Evolutionary conservation across 2,888 invertebrate species (phyloP), one percentile per base, ranked within the genome.

Genomic region (Ophion costatus): DNA sequence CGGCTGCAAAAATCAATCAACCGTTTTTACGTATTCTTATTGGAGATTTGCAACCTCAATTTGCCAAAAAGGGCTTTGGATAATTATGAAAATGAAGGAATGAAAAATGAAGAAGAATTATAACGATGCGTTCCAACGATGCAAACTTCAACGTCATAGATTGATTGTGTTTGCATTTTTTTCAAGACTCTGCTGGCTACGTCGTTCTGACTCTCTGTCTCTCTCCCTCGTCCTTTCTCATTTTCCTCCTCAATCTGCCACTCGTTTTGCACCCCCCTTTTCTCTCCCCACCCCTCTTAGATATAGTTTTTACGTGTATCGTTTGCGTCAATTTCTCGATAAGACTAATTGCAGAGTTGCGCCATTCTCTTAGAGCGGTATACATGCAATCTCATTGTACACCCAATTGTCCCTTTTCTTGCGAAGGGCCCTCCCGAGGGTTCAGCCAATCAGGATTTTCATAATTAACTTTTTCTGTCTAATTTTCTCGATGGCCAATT

Each of bases 381-480:
- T 33, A 56, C 51, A 17, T 20, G 20, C 51, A 33, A 6, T 20
- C 20, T 29, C 64, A 51, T n/a, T 56, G 64, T 57, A 66, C 56
- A 61, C 61, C 45, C 70, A 64, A 80, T 51, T 57, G 56, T 70
- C 69, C 51, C 63, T 64, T 24, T 24, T 84, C 51, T 70, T 69
- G 64, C 61, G 82, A 88, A 88, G 86, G 85, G 88, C 86, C 87
- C 92, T 89, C 91, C 86, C 69, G 91, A 91, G 92, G 87, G 89
- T 91, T 87, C 89, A 89, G 88, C 91, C 91, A 92, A 92, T 92
- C 92, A 91, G 90, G 89, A 91, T 91, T 89, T 91, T 92, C 91
- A 91, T 92, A 92, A 92, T 92, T 92, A 92, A 92, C 91, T 90
- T 90, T 90, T 91, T 91, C 91, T 86, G 89, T 92, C 92, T 92